Base-by-base conservation (phyloP, 2,113 vertebrate species). In the Amphiprion ocellaris region DNA sequence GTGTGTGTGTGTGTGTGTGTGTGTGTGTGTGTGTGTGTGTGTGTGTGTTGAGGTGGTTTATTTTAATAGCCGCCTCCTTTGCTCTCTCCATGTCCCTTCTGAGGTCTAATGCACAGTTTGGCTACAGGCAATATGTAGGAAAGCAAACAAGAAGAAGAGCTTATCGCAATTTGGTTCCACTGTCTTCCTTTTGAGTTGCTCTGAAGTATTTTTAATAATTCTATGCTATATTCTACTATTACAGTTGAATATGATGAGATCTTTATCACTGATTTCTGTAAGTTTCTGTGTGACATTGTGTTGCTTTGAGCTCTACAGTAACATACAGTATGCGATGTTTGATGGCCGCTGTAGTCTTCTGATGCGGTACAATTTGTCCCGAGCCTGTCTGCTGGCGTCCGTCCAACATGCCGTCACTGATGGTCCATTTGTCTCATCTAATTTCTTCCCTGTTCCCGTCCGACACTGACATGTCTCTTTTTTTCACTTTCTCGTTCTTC, bases 71-170 rank as follows among this genome's bases (percentile, higher is more conserved):
- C 11, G 24, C 82, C 90, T 83, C 79, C 50, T 37, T 65, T 62
- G 62, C 70, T 68, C 23, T 58, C 59, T 47, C 33, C 30, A 7
- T 37, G 41, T 64, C 71, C 58, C 74, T 75, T 61, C 76, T 56
- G 74, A 68, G 62, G 54, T 82, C 80, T 91, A 93, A 94, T 91
- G 92, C 89, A 92, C 81, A 89, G 69, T 93, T 94, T 94, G 72
- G 72, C 92, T 90, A 64, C 84, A 87, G 91, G 92, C 86, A 56
- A 44, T 69, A 52, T 69, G 74, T 67, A 81, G 71, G 81, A 74
- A 78, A 88, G 79, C 60, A 56, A 63, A 77, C 21, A 21, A 61
- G 82, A 82, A 76, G 64, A 67, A 79, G 63, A 75, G 30, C 26
- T 67, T 50, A 49, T 78, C 72, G 71, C 28, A 39, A 39, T 83